These are phyloP conservation scores for Lagria hirta DNA, from an alignment of 2,888 invertebrate genomes.

Conservation along the genomic window DNA sequence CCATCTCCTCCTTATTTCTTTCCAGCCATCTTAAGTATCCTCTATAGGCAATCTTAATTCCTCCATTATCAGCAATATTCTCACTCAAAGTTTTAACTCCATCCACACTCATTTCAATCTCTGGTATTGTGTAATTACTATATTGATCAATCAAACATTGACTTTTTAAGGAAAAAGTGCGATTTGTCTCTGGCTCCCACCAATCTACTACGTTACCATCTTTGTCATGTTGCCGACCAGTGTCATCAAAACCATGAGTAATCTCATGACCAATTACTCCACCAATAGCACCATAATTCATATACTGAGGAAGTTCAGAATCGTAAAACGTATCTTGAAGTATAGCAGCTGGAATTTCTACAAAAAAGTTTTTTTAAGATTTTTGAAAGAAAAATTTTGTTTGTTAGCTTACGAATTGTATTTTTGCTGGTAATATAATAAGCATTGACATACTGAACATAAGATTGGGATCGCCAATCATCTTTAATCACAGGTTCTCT, in stretches of 20 bases:
- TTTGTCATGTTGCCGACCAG: conserved; percentile 82
- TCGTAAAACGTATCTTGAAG: conserved; percentile 84
- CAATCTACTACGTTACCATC: conserved; percentile 84
- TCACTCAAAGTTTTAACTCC: conserved; percentile 89
- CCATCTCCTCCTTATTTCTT: conserved; percentile 60
- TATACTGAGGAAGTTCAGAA: conserved; percentile 77
- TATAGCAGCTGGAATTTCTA: conserved; percentile 74
- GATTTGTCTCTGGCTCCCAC: conserved; percentile 81
- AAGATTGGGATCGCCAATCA: conserved; percentile 58
- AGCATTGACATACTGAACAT: conserved; percentile 59
- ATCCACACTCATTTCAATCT: conserved; percentile 76
- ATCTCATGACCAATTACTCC: conserved; percentile 86
- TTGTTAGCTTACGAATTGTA: conserved; percentile 56
- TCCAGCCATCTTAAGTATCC: conserved; percentile 75
- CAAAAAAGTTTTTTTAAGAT: conserved; percentile 4
- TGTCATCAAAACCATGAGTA: conserved; percentile 81
- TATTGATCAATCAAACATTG: conserved; percentile 88
- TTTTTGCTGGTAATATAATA: conserved; percentile 59
- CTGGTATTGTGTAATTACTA: conserved; percentile 75
- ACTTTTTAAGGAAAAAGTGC: conserved; percentile 73
- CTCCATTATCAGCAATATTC: conserved; percentile 92
- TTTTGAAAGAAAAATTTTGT: background rate
- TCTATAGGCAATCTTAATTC: conserved; percentile 83
- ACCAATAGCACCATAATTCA: conserved; percentile 85
- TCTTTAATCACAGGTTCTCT: conserved; percentile 57